Evolutionary conservation across 2,888 invertebrate species (phyloP).

Genomic region (Lamellibrachia columna): DNA sequence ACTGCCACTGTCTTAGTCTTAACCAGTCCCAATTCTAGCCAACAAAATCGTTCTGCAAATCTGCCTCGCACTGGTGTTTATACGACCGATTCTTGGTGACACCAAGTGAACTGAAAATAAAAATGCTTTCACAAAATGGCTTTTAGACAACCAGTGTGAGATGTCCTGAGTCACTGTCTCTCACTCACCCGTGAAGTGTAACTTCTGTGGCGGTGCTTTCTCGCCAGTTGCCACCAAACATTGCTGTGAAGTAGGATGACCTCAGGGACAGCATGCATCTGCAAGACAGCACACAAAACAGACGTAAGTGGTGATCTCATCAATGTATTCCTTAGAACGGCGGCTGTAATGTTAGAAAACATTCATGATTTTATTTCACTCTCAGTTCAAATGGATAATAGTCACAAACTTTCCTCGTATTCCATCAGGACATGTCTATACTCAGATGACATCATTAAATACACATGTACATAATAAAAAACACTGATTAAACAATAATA

Average conservation of each 20-base stretch:
- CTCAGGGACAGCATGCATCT: constrained; percentile 86
- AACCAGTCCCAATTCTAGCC: too few relatives aligned
- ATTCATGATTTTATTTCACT: neutral
- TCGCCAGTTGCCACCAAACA: constrained; percentile 86
- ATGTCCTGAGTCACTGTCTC: neutral
- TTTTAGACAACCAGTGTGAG: neutral
- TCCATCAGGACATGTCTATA: neutral
- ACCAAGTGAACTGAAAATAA: too few relatives aligned
- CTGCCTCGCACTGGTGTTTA: too few relatives aligned
- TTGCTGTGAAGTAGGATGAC: constrained; percentile 88
- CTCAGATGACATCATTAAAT: neutral
- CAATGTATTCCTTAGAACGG: neutral
- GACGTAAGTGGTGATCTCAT: neutral
- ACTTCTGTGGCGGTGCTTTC: constrained; percentile 84
- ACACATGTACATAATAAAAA: neutral
- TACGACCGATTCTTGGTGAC: too few relatives aligned
- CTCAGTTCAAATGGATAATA: neutral
- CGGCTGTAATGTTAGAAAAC: too few relatives aligned
- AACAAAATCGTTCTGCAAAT: too few relatives aligned
- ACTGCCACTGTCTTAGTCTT: too few relatives aligned
- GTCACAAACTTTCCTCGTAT: neutral
- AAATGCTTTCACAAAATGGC: too few relatives aligned
- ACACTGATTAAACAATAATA: neutral
- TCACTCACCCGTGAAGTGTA: constrained; percentile 79
- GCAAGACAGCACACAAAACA: neutral